Conservation (phyloP, 2,797 vertebrate genomes). For the Lacerta agilis region DNA sequence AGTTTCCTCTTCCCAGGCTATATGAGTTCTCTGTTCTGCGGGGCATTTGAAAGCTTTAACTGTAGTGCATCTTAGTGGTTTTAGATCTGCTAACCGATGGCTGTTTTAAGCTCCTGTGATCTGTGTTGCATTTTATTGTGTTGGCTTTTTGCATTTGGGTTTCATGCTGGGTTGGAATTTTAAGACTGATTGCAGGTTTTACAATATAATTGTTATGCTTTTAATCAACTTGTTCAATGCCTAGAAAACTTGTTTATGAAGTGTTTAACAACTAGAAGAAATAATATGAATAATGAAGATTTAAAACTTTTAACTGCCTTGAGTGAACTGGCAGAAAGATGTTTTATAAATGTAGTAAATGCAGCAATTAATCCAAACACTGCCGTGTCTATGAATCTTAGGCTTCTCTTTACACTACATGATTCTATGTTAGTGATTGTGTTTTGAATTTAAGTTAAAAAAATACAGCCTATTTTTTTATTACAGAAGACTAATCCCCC, state of each 20-base stretch:
- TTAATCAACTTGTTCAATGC: neutral
- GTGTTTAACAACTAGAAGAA: neutral
- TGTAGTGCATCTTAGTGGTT: too few relatives aligned
- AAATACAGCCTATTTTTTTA: neutral
- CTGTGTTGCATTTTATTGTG: too few relatives aligned
- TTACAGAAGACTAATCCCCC: too few relatives aligned
- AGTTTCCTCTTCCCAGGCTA: neutral
- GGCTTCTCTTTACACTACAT: neutral
- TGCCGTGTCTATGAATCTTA: neutral
- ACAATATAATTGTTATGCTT: too few relatives aligned
- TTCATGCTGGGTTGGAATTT: neutral
- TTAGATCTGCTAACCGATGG: too few relatives aligned
- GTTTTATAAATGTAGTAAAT: neutral
- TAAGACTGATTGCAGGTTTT: neutral
- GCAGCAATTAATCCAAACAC: neutral
- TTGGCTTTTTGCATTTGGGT: too few relatives aligned
- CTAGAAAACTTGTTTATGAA: neutral
- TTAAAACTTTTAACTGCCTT: neutral
- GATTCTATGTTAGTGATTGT: neutral
- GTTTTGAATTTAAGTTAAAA: neutral
- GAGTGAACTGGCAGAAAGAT: neutral
- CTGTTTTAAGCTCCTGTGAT: too few relatives aligned
- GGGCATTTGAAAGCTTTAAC: too few relatives aligned
- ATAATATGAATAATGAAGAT: neutral
- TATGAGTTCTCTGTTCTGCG: too few relatives aligned